phyloP scores from a whole-genome alignment of 2,888 invertebrate genomes.

The Eumacrocentrus americanus region DNA sequence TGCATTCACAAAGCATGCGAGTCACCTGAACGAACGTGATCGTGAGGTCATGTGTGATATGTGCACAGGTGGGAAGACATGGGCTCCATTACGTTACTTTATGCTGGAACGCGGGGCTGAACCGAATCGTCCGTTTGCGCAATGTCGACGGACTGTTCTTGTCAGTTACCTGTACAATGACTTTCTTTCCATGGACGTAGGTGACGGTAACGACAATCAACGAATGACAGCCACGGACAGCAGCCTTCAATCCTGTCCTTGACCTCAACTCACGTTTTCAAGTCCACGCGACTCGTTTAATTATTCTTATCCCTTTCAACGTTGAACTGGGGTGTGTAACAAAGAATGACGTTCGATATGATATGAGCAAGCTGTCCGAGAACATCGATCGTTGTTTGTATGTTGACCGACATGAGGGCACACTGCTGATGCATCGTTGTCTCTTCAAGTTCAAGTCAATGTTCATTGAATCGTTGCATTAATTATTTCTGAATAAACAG shows the following conservation, averaged over 20 bases:
- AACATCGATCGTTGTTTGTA: too few relatives aligned
- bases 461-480: too few relatives aligned
- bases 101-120: constrained; percentile 31
- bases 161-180: constrained; percentile 43
- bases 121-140: constrained; percentile 15
- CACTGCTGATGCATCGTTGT: too few relatives aligned
- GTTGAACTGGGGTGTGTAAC: too few relatives aligned
- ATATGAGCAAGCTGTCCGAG: too few relatives aligned
- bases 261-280: constrained; percentile 5
- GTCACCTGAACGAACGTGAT: constrained; percentile 39
- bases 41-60: constrained; percentile 37
- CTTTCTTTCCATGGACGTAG: constrained; percentile 35
- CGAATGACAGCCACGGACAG: background rate
- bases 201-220: constrained; percentile 5
- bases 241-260: constrained; percentile 18
- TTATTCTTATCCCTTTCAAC: too few relatives aligned
- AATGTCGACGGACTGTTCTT: constrained; percentile 31
- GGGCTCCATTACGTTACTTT: constrained; percentile 45
- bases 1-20: constrained; percentile 42
- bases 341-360: too few relatives aligned
- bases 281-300: constrained; percentile 3
- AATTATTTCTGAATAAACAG: too few relatives aligned
- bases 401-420: too few relatives aligned
- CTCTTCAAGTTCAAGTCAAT: too few relatives aligned
- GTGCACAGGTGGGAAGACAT: constrained; percentile 34